Evolutionary conservation across 92 coral and sea anemone genomes (phyloP), one percentile per base, ranked within the genome.

Genomic region (Pocillopora meandrina): DNA sequence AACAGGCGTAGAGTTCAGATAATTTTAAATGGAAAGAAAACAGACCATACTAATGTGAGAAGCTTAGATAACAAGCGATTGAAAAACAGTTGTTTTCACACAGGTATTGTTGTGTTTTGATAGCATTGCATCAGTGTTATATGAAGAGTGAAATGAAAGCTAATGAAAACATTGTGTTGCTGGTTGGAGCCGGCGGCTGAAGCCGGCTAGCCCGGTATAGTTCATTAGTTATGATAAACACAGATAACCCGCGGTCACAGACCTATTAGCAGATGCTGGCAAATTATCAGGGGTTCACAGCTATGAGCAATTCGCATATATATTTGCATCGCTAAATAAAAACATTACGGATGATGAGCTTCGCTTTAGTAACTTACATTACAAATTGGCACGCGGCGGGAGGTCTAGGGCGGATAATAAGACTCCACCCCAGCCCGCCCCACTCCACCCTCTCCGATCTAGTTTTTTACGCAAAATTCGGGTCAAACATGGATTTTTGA

Each of bases 81-180:
- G 52, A 2, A 42, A 42, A 58, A 15, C 0, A 71, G 19, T 13
- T 77, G 82, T 19, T 77, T 77, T 77, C 20, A 63, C 52, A 35
- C 34, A 63, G 15, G 49, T 61, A 13, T 56, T 77, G 62, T 34
- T 20, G 34, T 12, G 68, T 77, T 42, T 77, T 16, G 23, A 77
- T 14, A 77, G 64, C 31, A 33, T 33, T 61, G 49, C 35, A 14
- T 14, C 1, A 75, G 64, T 56, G 20, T 61, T 65, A 62, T 77
- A 36, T 42, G 56, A 47, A 26, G 71, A 61, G 60, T 62, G 71
- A 47, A 34, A 66, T 77, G 82, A 64, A 63, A 77, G 64, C 72
- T 20, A 34, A 66, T 77, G 82, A 64, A 36, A 77, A 77, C 72
- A 75, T 16, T 75, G 80, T 26, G 52, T 42, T 42, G 4, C 52